Base-by-base conservation (phyloP, 2,113 vertebrate genomes). In the Alces alces region DNA sequence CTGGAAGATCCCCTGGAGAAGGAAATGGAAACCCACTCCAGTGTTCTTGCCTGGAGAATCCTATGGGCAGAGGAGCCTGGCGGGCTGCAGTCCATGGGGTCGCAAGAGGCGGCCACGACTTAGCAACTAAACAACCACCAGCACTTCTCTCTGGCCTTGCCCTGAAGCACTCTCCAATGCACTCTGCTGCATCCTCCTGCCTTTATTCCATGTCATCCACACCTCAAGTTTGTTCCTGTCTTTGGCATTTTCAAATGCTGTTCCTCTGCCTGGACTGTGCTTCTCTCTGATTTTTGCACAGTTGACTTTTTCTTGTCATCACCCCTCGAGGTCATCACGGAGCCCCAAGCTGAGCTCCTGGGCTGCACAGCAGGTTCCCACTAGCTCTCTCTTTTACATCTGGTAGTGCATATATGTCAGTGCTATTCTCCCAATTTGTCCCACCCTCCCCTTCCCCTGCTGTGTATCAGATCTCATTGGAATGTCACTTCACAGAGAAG, bases 71-170 rank as follows among this genome's bases (percentile, higher is more conserved):
- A 66, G 64, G 16, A 19, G 33, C 33, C 64, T n/a, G 64, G 64
- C 0, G 8, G 16, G 33, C 16, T n/a, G 61, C 61, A n/a, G 61
- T 19, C 64, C 64, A 19, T n/a, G 64, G 33, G 8, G 33, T n/a
- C 1, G 0, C 33, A 66, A 19, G 64, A 10, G 64, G 10, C 0
- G 16, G 64, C n/a, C 33, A n/a, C 0, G 16, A 66, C 16, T 66
- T 0, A 19, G 64, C 33, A 19, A 66, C 16, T 9, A 9, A 66
- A 19, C 61, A n/a, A 2, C 61, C 61, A 9, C 64, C 64, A 5
- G 7, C 33, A 4, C 4, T n/a, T 66, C 8, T 8, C 33, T 66
- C 70, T 27, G 58, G 66, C 15, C 50, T 57, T 5, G 9, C 30
- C 82, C 4, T 5, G 28, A 70, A 88, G 52, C n/a, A 6, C 30